Percentiles rank a stretch among this genome's conserved stretches.
Evolutionary conservation across 2,888 invertebrate genomes (phyloP).

Genomic region (Perdita meconis): DNA sequence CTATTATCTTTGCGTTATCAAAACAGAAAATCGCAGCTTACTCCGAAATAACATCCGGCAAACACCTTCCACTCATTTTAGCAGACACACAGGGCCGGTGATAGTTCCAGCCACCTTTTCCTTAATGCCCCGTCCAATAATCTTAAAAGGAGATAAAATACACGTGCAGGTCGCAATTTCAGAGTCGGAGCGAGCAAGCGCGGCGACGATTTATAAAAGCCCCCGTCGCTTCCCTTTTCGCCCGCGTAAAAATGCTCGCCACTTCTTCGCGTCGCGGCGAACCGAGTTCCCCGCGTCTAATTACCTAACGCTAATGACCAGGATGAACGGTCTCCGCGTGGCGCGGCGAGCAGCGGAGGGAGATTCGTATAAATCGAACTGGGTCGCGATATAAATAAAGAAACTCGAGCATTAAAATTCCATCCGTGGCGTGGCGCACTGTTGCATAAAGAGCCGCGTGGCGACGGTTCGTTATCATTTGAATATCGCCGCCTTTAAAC

Average conservation of each 20-base stretch:
- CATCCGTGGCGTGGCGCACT: conserved; percentile 23
- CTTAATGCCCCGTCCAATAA: too few species aligned
- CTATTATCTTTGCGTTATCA: too few species aligned
- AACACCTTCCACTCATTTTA: too few species aligned
- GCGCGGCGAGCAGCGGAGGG: too few species aligned
- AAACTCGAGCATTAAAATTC: conserved; percentile 46
- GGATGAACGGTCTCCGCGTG: conserved; percentile 26
- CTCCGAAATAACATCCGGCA: too few species aligned
- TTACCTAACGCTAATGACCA: conserved; percentile 50
- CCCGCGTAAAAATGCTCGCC: conserved; percentile 16
- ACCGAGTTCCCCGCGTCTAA: conserved; percentile 36
- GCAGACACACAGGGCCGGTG: too few species aligned
- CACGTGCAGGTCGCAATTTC: not conserved
- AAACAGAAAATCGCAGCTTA: too few species aligned
- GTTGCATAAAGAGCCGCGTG: conserved; percentile 22
- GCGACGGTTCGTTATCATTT: conserved; percentile 41
- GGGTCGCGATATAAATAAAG: conserved; percentile 46
- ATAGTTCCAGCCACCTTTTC: too few species aligned
- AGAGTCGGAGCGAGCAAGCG: not conserved
- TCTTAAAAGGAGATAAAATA: not conserved
- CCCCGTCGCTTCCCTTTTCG: conserved; percentile 1
- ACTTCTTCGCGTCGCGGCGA: conserved; percentile 17
- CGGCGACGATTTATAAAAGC: not conserved
- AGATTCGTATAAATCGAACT: conserved; percentile 49
- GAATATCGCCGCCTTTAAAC: conserved; percentile 40